phyloP scores from a whole-genome alignment of 2,113 vertebrate genomes.

The Mormyrus iriodes region DNA sequence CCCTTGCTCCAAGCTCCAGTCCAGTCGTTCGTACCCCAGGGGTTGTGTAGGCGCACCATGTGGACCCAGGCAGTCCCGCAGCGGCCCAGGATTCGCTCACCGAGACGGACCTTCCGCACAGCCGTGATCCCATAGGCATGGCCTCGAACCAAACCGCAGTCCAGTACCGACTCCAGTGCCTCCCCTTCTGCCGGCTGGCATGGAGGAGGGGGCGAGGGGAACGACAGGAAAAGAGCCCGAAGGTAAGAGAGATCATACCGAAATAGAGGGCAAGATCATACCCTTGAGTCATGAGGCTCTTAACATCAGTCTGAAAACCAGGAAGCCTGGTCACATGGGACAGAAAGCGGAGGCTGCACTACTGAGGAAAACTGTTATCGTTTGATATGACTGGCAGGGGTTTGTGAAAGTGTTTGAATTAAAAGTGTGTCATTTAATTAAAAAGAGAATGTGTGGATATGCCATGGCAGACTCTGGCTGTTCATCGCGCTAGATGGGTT shows the following conservation, averaged over 20 bases:
- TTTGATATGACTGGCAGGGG: neutral
- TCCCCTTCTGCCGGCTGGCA: constrained; percentile 62
- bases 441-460: neutral
- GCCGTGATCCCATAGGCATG: constrained; percentile 70
- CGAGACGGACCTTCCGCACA: constrained; percentile 53
- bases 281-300: neutral
- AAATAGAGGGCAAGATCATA: too few species aligned
- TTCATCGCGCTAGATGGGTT: neutral
- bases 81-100: constrained; percentile 35
- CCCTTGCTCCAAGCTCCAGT: constrained; percentile 68
- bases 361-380: neutral
- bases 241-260: neutral
- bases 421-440: neutral
- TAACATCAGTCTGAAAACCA: neutral
- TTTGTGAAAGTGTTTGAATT: neutral
- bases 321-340: neutral
- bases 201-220: too few species aligned
- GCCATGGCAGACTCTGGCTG: neutral
- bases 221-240: neutral
- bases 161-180: constrained; percentile 59
- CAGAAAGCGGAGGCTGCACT: neutral
- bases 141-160: constrained; percentile 66
- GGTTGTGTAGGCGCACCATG: constrained; percentile 70
- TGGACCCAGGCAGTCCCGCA: constrained; percentile 45
- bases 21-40: constrained; percentile 72